Evolutionary conservation across 2,113 vertebrate genomes (phyloP).

Genomic region (Oryzias javanicus): DNA sequence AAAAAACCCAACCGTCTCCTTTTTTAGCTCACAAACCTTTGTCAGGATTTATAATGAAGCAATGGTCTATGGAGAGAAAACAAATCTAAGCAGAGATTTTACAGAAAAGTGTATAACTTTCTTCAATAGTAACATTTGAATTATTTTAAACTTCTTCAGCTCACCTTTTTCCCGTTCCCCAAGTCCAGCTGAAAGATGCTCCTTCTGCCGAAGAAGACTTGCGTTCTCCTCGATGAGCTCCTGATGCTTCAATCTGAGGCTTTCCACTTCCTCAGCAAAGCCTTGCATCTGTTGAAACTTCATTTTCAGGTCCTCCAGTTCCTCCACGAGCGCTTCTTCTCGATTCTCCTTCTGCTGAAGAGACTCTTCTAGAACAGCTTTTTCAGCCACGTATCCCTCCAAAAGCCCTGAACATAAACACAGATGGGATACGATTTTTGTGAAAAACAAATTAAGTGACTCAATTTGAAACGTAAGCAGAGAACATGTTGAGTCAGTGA

Average conservation of each 20-base stretch:
- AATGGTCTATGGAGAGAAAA: slow-evolving; percentile 70
- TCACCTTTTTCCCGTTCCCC: slow-evolving; percentile 77
- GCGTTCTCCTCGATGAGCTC: slow-evolving; percentile 74
- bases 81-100: slow-evolving; percentile 59
- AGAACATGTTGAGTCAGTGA: neutral
- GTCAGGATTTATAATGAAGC: slow-evolving; percentile 65
- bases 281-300: slow-evolving; percentile 63
- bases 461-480: neutral
- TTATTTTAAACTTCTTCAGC: neutral
- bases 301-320: slow-evolving; percentile 81
- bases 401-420: slow-evolving; percentile 78
- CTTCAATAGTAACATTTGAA: slow-evolving; percentile 2
- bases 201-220: slow-evolving; percentile 65
- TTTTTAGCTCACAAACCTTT: slow-evolving; percentile 80
- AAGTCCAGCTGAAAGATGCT: slow-evolving; percentile 62
- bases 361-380: slow-evolving; percentile 79
- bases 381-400: slow-evolving; percentile 87
- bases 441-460: neutral
- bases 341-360: slow-evolving; percentile 84
- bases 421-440: neutral
- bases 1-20: slow-evolving; percentile 25
- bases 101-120: slow-evolving; percentile 33
- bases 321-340: slow-evolving; percentile 80
- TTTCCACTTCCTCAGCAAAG: slow-evolving; percentile 49
- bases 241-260: slow-evolving; percentile 56